Conservation (phyloP, 2,888 invertebrate genomes). For the Diarsia dahlii region DNA sequence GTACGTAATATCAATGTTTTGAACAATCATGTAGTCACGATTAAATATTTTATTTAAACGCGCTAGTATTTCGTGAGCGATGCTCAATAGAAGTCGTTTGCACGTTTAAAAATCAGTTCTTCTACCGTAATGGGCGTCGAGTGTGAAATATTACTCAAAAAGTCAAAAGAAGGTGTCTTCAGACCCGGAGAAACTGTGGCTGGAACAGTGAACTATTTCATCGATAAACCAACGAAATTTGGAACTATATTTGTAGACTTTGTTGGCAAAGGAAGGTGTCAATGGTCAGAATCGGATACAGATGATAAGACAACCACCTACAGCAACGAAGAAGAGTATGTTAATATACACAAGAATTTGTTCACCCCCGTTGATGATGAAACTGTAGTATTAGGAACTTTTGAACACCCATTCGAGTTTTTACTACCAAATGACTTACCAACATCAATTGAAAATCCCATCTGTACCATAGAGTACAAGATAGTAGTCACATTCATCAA, state of each 20-base stretch:
- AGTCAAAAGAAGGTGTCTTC: constrained; percentile 57
- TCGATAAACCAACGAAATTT: constrained; percentile 63
- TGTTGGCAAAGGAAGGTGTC: constrained; percentile 63
- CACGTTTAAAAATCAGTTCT: neutral
- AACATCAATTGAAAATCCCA: constrained; percentile 33
- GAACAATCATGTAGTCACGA: neutral
- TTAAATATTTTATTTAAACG: neutral
- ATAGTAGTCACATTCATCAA: constrained; percentile 32
- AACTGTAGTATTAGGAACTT: constrained; percentile 4
- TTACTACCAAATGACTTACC: constrained; percentile 48
- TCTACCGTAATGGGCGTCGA: constrained; percentile 38
- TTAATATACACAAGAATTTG: constrained; percentile 49
- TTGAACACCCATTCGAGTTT: constrained; percentile 40
- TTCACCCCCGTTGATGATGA: neutral
- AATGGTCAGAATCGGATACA: constrained; percentile 50
- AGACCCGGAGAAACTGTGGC: constrained; percentile 60
- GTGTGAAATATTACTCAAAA: constrained; percentile 66
- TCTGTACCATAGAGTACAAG: constrained; percentile 43
- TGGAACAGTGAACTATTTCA: constrained; percentile 63
- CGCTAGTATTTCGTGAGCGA: constrained; percentile 15
- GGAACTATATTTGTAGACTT: constrained; percentile 58
- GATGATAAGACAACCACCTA: neutral
- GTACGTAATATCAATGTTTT: no score
- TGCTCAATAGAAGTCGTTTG: neutral
- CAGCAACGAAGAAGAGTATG: constrained; percentile 59